Evolutionary conservation across 2,113 vertebrate genomes (phyloP).

Genomic region (Phaethornis superciliosus): DNA sequence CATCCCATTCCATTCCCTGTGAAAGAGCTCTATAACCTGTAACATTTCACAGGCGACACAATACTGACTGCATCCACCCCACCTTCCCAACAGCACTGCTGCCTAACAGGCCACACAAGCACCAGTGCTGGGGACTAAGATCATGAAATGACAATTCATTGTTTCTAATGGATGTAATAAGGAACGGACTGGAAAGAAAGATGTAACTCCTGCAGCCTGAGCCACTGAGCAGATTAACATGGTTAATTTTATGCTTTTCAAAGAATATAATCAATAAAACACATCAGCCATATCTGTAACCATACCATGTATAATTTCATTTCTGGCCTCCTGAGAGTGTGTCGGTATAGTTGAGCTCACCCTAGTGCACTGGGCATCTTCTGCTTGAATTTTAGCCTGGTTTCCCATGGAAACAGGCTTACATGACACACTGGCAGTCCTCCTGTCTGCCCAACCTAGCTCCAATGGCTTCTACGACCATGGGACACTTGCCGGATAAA

Average conservation of each 20-base stretch:
- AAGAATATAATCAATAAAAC: background rate
- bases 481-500: background rate
- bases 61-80: background rate
- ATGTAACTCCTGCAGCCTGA: background rate
- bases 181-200: background rate
- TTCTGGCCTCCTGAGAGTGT: background rate
- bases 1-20: background rate
- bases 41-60: background rate
- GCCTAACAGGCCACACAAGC: background rate
- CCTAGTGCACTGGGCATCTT: background rate
- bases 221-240: background rate
- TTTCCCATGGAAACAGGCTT: background rate
- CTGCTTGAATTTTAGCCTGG: background rate
- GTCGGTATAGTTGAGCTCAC: conserved; percentile 9
- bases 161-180: background rate
- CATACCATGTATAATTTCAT: conserved; percentile 30
- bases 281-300: background rate
- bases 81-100: background rate
- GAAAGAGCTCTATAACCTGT: background rate
- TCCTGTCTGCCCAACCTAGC: background rate
- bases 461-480: fast-evolving
- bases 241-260: background rate
- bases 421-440: fast-evolving
- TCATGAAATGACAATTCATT: background rate
- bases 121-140: background rate